Percentiles rank a stretch among this genome's conserved stretches.
phyloP scores from a whole-genome alignment of 1,140 invertebrate genomes.

The Atopsyche davidsoni region DNA sequence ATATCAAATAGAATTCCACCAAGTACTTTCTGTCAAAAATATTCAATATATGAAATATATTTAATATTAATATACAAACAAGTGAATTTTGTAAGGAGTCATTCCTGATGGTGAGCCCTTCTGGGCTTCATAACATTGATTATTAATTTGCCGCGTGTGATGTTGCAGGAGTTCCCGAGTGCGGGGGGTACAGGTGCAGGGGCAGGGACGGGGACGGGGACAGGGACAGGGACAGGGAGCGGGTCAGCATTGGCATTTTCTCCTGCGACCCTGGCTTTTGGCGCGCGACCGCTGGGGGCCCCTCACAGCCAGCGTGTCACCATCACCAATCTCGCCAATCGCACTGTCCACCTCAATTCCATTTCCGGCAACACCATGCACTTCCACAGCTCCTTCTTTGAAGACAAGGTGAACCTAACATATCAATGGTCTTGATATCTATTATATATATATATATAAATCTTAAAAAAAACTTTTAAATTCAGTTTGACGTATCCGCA shows the following conservation, averaged over 20 bases:
- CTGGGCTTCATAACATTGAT: too few relatives aligned
- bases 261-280: conserved; percentile 19
- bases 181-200: background rate
- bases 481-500: conserved; percentile 1
- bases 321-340: conserved; percentile 48
- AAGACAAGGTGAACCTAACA: conserved; percentile 75
- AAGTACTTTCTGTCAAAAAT: too few relatives aligned
- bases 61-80: too few relatives aligned
- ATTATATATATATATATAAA: conserved; percentile 5
- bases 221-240: background rate
- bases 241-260: conserved; percentile 20
- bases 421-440: too few relatives aligned
- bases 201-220: background rate
- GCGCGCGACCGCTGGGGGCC: conserved; percentile 21
- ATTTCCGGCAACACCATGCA: conserved; percentile 82
- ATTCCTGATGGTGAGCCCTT: too few relatives aligned
- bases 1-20: too few relatives aligned
- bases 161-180: too few relatives aligned
- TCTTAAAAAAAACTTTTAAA: conserved; percentile 2
- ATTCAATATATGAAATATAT: too few relatives aligned
- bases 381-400: conserved; percentile 90
- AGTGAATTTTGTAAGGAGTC: too few relatives aligned
- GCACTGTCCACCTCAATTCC: conserved; percentile 73
- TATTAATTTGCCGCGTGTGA: too few relatives aligned
- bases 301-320: conserved; percentile 26